phyloP scores from a whole-genome alignment of 2,888 invertebrate species.

The Nomada fucata region DNA sequence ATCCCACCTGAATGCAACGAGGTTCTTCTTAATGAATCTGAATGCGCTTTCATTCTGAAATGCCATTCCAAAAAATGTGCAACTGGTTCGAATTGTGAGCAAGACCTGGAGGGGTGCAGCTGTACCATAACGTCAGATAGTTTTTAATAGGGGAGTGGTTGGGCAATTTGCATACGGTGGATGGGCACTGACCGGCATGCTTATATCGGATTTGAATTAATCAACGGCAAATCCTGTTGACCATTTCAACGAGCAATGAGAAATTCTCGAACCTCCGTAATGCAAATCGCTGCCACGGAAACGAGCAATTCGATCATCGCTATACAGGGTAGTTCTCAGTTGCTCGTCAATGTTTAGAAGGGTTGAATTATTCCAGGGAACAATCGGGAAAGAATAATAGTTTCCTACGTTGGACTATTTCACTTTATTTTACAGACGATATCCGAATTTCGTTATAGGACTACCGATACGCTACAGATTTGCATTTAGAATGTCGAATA shows the following conservation, averaged over 20 bases:
- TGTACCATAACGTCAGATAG: slow-evolving; percentile 48
- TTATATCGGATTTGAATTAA: slow-evolving; percentile 76
- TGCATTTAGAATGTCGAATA: neutral
- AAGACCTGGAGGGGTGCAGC: slow-evolving; percentile 45
- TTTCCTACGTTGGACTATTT: too few relatives aligned
- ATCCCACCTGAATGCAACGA: neutral
- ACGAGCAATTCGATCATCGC: slow-evolving; percentile 13
- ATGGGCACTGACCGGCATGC: slow-evolving; percentile 75
- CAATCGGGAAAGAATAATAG: too few relatives aligned
- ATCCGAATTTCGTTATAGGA: too few relatives aligned
- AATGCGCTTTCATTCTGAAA: neutral
- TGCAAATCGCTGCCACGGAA: slow-evolving; percentile 41
- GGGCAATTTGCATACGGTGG: slow-evolving; percentile 71
- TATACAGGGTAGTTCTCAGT: neutral
- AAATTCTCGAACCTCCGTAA: slow-evolving; percentile 46
- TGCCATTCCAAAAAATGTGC: neutral
- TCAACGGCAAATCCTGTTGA: slow-evolving; percentile 24
- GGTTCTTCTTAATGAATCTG: neutral
- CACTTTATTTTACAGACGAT: too few relatives aligned
- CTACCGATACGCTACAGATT: too few relatives aligned
- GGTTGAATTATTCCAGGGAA: neutral
- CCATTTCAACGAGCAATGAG: slow-evolving; percentile 63
- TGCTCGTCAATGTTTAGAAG: neutral
- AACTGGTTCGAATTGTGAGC: slow-evolving; percentile 3
- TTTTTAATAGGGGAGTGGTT: slow-evolving; percentile 58